phyloP scores from a whole-genome alignment of 2,113 vertebrate genomes.

The Acanthisitta chloris region DNA sequence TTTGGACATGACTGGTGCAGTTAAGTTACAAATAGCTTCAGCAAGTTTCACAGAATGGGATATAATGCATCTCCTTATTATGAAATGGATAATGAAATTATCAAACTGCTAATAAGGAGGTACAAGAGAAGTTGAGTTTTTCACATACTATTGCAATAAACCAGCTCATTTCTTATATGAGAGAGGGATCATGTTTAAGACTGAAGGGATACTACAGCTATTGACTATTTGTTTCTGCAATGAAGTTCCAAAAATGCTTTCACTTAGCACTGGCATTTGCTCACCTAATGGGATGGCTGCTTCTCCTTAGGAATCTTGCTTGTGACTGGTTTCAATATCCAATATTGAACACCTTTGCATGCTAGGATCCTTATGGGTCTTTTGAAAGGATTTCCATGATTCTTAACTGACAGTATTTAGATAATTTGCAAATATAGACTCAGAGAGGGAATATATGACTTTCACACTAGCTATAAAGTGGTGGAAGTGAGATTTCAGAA shows the following conservation, averaged over 20 bases:
- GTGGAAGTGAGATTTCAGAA: not conserved
- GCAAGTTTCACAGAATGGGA: not conserved
- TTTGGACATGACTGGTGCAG: not conserved
- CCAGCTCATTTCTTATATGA: not conserved
- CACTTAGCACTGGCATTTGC: not conserved
- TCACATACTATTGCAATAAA: not conserved
- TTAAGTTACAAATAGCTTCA: not conserved
- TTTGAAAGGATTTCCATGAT: not conserved
- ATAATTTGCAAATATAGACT: not conserved
- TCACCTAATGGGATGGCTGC: not conserved
- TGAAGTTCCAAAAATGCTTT: not conserved
- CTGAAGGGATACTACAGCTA: not conserved
- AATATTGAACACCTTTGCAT: fast-evolving
- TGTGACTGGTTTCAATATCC: not conserved
- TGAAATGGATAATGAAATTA: not conserved
- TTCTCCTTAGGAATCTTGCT: not conserved
- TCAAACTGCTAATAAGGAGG: not conserved
- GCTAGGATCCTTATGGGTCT: not conserved
- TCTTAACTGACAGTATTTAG: not conserved
- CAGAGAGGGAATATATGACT: not conserved
- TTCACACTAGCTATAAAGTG: not conserved
- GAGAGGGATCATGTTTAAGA: not conserved
- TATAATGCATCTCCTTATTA: not conserved
- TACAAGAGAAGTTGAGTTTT: not conserved
- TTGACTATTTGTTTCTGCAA: not conserved